These are phyloP conservation scores for Marmota flaviventris DNA, from an alignment of 2,113 vertebrate genomes.

Conservation along the genomic window DNA sequence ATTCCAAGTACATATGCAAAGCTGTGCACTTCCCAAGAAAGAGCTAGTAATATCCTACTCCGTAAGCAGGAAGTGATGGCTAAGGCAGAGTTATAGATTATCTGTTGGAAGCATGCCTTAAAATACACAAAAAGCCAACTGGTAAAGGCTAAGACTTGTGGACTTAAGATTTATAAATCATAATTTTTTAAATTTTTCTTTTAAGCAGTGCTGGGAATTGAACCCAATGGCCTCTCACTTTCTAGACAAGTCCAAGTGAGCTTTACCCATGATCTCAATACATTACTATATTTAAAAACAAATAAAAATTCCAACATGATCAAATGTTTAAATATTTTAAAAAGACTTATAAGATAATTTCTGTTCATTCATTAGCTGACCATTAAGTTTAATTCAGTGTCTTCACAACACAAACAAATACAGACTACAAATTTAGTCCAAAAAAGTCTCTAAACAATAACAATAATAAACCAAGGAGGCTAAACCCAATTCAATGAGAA, in stretches of 20 bases:
- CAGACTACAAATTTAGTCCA: background rate
- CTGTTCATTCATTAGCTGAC: background rate
- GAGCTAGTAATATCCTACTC: background rate
- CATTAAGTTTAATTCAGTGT: background rate
- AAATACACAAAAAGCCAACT: background rate
- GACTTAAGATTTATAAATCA: background rate
- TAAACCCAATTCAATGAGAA: background rate
- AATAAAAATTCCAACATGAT: too few relatives aligned
- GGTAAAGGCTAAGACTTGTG: background rate
- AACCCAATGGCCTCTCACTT: too few relatives aligned
- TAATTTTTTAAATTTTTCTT: too few relatives aligned
- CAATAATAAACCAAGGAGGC: background rate
- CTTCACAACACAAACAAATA: background rate
- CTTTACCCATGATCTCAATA: too few relatives aligned
- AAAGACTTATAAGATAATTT: background rate
- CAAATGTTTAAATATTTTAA: too few relatives aligned
- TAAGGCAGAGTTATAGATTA: background rate
- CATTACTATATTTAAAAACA: too few relatives aligned
- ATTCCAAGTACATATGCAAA: background rate
- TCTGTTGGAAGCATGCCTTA: background rate
- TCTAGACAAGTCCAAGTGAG: too few relatives aligned
- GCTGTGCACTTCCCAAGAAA: background rate
- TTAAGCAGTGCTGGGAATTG: too few relatives aligned
- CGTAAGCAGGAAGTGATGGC: background rate
- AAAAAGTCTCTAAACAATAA: background rate